Evolutionary conservation across 2,797 vertebrate species (phyloP).

Genomic region (Masticophis lateralis): DNA sequence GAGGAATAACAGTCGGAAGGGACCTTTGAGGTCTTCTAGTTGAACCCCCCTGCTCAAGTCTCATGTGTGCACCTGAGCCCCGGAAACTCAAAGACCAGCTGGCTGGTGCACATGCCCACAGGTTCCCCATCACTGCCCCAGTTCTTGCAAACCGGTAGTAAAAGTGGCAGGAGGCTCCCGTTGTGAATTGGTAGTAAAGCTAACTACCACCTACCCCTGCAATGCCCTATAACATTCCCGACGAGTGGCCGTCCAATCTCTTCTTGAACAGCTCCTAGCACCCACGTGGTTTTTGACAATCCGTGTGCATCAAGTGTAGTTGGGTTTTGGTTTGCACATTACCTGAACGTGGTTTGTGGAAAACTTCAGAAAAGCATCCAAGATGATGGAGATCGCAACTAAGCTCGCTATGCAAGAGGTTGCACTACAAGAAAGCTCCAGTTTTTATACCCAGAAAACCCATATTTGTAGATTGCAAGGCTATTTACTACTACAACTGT

Average conservation of each 20-base stretch:
- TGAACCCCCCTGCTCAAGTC: not conserved
- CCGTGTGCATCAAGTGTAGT: not conserved
- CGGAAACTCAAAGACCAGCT: no score
- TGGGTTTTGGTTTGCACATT: not conserved
- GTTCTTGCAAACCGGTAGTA: no score
- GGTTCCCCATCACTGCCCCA: no score
- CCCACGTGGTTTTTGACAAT: not conserved
- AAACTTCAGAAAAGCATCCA: not conserved
- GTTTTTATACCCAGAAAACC: not conserved
- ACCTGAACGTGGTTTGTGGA: not conserved
- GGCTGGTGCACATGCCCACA: no score
- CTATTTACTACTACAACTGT: not conserved
- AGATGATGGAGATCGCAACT: not conserved
- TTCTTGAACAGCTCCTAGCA: not conserved
- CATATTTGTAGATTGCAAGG: not conserved
- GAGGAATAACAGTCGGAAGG: not conserved
- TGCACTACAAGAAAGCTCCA: not conserved
- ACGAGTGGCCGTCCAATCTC: not conserved
- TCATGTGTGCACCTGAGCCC: no score
- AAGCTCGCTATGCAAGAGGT: not conserved
- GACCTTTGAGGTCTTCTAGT: not conserved
- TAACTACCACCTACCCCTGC: no score
- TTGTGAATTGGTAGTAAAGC: no score
- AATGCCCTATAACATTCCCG: not conserved
- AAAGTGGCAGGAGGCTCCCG: no score